Conservation (phyloP, 2,888 invertebrate genomes). For the Drosophila glabriapex region DNA sequence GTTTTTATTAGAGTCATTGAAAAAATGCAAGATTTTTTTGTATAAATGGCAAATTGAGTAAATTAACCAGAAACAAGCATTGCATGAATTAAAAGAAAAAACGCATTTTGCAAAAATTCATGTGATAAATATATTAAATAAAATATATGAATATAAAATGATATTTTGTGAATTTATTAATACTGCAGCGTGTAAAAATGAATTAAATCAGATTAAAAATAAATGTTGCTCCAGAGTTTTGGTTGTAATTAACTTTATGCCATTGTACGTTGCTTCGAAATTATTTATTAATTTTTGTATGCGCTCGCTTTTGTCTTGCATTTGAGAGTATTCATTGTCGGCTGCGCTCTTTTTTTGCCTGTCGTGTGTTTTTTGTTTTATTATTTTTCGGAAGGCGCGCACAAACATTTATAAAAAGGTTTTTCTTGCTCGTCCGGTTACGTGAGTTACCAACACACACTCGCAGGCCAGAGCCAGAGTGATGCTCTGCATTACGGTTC, state of each 20-base stretch:
- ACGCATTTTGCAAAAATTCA: neutral
- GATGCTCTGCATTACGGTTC: slow-evolving; percentile 72
- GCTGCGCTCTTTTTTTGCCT: slow-evolving; percentile 13
- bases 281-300: slow-evolving; percentile 29
- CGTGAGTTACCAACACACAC: slow-evolving; percentile 54
- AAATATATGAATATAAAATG: neutral
- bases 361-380: slow-evolving; percentile 65
- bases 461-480: slow-evolving; percentile 9
- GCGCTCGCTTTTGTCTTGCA: slow-evolving; percentile 26
- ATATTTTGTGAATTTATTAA: neutral
- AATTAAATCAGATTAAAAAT: slow-evolving; percentile 5
- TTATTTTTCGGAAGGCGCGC: slow-evolving; percentile 72
- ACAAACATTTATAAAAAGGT: slow-evolving; percentile 75
- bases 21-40: neutral
- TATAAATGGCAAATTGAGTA: neutral
- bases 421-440: slow-evolving; percentile 72
- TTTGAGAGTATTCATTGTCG: slow-evolving; percentile 52
- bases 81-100: neutral
- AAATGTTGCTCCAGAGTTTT: neutral
- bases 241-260: slow-evolving; percentile 14
- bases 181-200: neutral
- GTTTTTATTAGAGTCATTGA: too few species aligned
- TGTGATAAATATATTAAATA: neutral
- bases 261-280: slow-evolving; percentile 17
- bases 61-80: neutral